These are phyloP conservation scores for Catharus minimus DNA, from an alignment of 2,113 vertebrate species.

Conservation along the genomic window DNA sequence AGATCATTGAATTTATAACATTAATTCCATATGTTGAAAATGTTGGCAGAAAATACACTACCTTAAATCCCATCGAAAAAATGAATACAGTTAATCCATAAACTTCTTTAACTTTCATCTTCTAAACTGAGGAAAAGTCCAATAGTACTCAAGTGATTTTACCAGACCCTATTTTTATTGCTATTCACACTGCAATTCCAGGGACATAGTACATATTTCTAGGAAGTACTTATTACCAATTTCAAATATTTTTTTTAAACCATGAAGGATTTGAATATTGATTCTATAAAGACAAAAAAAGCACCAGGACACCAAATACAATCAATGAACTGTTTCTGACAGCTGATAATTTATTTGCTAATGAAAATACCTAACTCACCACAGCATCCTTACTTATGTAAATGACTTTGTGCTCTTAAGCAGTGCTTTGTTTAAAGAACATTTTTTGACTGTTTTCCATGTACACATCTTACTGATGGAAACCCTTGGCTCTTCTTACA, in stretches of 20 bases:
- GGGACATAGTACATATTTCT: constrained; percentile 1
- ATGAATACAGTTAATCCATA: constrained; percentile 2
- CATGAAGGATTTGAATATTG: neutral
- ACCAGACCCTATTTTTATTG: constrained; percentile 33
- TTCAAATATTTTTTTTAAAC: neutral
- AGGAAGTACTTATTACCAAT: constrained; percentile 29
- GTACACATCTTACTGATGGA: neutral
- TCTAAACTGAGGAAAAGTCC: neutral
- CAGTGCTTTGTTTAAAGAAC: neutral
- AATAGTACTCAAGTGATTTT: neutral
- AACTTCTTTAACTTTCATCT: constrained; percentile 17
- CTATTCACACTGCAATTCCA: neutral
- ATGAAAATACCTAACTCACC: neutral
- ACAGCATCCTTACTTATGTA: neutral
- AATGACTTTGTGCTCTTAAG: neutral
- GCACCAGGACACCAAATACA: neutral
- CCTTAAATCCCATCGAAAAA: constrained; percentile 17
- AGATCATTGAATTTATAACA: constrained; percentile 17
- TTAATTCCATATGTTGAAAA: constrained; percentile 37
- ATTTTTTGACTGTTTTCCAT: neutral
- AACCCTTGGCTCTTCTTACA: neutral
- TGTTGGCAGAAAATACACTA: constrained; percentile 12
- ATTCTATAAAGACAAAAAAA: neutral
- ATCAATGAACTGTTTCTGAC: neutral
- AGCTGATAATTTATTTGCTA: neutral